Conservation (phyloP, 2,113 vertebrate genomes). For the Laterallus jamaicensis region DNA sequence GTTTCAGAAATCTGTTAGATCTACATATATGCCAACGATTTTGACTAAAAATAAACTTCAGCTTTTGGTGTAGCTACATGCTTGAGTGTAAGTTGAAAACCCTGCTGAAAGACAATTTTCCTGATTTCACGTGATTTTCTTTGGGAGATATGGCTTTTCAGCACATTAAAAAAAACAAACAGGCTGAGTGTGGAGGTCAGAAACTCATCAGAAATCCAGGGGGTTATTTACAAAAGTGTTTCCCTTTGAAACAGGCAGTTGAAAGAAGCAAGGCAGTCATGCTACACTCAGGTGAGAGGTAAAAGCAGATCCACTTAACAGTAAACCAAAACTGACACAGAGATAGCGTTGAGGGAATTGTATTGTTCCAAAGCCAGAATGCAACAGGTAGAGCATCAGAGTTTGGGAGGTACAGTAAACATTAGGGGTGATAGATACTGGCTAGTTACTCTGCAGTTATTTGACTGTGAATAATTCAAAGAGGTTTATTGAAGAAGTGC, state of each 20-base stretch:
- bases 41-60: neutral
- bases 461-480: neutral
- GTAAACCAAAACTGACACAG: neutral
- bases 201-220: neutral
- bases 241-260: neutral
- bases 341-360: neutral
- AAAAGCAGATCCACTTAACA: neutral
- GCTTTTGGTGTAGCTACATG: neutral
- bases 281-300: neutral
- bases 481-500: neutral
- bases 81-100: neutral
- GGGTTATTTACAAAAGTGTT: neutral
- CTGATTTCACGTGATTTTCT: neutral
- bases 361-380: neutral
- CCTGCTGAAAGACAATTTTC: neutral
- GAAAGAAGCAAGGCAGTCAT: neutral
- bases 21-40: neutral
- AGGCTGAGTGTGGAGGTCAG: neutral
- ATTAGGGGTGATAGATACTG: neutral
- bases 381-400: neutral
- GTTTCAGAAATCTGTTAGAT: neutral
- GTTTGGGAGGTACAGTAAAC: neutral
- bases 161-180: neutral
- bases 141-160: neutral
- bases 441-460: neutral